Conservation (phyloP, 1,140 invertebrate genomes). For the Zaprionus inermis region DNA sequence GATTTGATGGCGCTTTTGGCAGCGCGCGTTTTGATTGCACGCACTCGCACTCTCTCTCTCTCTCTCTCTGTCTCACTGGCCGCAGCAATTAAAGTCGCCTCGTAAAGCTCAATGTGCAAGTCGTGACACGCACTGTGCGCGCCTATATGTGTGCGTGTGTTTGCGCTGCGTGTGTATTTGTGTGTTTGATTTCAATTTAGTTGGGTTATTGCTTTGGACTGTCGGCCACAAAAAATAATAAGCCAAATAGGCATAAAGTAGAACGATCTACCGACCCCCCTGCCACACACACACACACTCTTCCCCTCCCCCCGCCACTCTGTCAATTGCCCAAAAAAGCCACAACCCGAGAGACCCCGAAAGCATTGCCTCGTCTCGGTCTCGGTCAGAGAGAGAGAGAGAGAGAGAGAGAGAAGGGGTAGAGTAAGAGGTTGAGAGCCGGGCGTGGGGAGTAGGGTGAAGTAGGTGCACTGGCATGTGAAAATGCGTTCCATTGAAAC, state of each 20-base stretch:
- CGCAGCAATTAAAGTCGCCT: constrained; percentile 72
- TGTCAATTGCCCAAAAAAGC: constrained; percentile 17
- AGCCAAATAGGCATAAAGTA: constrained; percentile 70
- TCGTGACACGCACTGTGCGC: constrained; percentile 25
- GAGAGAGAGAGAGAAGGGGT: neutral
- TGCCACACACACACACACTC: neutral
- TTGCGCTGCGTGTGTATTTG: constrained; percentile 39
- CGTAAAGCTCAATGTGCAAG: constrained; percentile 38
- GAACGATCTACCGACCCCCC: constrained; percentile 32
- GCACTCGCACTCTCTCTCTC: neutral
- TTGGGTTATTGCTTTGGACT: constrained; percentile 65
- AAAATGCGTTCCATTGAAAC: constrained; percentile 81
- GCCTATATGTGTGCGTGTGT: neutral
- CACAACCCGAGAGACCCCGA: neutral
- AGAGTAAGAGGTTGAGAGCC: too few relatives aligned
- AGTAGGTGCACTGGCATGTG: constrained; percentile 69
- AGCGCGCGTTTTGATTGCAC: constrained; percentile 66
- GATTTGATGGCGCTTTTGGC: constrained; percentile 75
- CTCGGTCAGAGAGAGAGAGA: constrained; percentile 8
- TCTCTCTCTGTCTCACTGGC: neutral
- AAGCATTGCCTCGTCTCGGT: constrained; percentile 31
- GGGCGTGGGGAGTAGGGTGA: neutral
- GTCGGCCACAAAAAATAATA: constrained; percentile 74
- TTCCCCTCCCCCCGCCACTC: neutral
- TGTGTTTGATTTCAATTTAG: constrained; percentile 79